Evolutionary conservation across 2,113 vertebrate genomes (phyloP).

Genomic region (Zeus faber): DNA sequence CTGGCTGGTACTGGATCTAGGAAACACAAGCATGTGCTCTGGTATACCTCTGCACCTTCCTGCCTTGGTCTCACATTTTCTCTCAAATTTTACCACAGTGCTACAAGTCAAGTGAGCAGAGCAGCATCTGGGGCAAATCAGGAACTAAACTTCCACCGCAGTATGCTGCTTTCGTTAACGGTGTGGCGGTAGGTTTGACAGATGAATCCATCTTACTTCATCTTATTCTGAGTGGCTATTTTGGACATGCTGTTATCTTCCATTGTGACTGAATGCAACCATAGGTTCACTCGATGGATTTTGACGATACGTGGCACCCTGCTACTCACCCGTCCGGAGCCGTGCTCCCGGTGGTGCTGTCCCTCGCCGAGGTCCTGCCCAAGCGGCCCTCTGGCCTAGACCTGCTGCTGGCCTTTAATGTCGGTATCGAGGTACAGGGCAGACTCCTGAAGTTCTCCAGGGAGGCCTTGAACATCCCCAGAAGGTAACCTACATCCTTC

Average conservation of each 20-base stretch:
- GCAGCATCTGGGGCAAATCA: conserved; percentile 83
- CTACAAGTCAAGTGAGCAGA: conserved; percentile 75
- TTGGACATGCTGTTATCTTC: neutral
- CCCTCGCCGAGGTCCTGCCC: conserved; percentile 77
- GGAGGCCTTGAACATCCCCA: conserved; percentile 88
- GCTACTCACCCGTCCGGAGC: conserved; percentile 95
- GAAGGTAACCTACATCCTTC: conserved; percentile 72
- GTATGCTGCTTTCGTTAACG: conserved; percentile 89
- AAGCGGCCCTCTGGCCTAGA: conserved; percentile 81
- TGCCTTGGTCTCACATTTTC: neutral
- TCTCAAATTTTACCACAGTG: conserved; percentile 54
- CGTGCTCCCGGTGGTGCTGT: conserved; percentile 81
- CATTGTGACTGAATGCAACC: neutral
- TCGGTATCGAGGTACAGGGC: conserved; percentile 92
- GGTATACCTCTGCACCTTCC: neutral
- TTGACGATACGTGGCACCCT: conserved; percentile 94
- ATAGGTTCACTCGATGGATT: conserved; percentile 95
- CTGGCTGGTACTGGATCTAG: neutral
- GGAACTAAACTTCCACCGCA: conserved; percentile 76
- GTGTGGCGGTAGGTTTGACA: conserved; percentile 82
- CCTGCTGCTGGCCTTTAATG: conserved; percentile 88
- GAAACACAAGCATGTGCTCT: neutral
- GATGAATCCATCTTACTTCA: too few species aligned
- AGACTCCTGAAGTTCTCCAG: conserved; percentile 85
- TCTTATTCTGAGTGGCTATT: too few species aligned